phyloP scores from a whole-genome alignment of 2,888 invertebrate species.

The Heliconius erato region DNA sequence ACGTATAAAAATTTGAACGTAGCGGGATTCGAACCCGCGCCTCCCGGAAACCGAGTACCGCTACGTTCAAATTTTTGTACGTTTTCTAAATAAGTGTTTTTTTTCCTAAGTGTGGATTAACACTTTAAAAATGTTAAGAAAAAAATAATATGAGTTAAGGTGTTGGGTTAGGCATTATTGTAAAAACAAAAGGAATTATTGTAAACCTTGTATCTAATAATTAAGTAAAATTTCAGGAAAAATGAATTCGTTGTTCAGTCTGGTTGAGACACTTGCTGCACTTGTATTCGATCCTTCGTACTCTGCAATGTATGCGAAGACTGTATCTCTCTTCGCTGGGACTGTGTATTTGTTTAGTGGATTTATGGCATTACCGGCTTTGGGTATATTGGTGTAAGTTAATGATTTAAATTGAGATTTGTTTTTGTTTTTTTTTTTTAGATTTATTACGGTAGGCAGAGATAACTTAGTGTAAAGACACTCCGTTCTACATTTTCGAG shows the following conservation, averaged over 20 bases:
- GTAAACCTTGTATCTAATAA: too few species aligned
- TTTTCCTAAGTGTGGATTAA: too few species aligned
- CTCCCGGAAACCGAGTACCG: too few species aligned
- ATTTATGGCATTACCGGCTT: slow-evolving; percentile 71
- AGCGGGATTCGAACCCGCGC: too few species aligned
- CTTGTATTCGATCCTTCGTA: slow-evolving; percentile 78
- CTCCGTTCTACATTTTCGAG: not conserved
- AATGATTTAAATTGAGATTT: not conserved
- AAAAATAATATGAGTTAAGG: too few species aligned
- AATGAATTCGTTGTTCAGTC: slow-evolving; percentile 80
- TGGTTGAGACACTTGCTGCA: slow-evolving; percentile 78
- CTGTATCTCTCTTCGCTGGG: slow-evolving; percentile 68
- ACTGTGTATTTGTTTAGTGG: slow-evolving; percentile 76
- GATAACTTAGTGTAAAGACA: not conserved
- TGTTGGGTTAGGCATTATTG: too few species aligned
- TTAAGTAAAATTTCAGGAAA: slow-evolving; percentile 65
- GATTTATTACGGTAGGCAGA: not conserved
- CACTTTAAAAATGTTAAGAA: too few species aligned
- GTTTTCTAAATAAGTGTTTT: too few species aligned
- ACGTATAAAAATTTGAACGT: too few species aligned
- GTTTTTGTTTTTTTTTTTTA: not conserved
- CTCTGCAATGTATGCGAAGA: slow-evolving; percentile 69
- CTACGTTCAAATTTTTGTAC: too few species aligned
- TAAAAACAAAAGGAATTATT: too few species aligned
- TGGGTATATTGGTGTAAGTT: slow-evolving; percentile 72